These are phyloP conservation scores for Halcyon smyrnensis DNA, from an alignment of 2,797 vertebrate genomes.

Conservation along the genomic window DNA sequence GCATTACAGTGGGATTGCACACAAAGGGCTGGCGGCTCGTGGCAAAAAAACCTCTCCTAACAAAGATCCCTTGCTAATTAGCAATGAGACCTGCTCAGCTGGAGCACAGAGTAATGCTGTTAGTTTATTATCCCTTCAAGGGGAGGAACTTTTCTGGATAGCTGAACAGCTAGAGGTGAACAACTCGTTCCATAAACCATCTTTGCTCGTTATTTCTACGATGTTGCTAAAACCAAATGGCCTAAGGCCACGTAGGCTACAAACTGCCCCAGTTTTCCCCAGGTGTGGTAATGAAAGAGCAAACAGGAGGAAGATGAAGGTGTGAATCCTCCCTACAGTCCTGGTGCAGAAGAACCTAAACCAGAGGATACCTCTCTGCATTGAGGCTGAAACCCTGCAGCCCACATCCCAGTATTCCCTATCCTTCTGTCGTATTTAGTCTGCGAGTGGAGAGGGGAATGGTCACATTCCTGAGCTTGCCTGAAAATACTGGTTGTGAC, in stretches of 20 bases:
- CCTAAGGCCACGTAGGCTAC: background rate
- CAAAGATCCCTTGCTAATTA: background rate
- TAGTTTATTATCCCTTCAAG: background rate
- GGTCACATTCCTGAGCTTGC: background rate
- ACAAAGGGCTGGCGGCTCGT: fast-evolving
- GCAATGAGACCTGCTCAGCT: background rate
- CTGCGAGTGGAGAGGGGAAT: fast-evolving
- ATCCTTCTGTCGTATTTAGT: background rate
- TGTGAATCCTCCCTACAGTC: background rate
- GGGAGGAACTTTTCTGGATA: background rate
- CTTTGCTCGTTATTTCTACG: background rate
- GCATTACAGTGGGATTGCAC: background rate
- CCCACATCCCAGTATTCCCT: background rate
- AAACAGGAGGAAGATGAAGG: background rate
- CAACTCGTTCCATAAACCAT: background rate
- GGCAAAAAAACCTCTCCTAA: background rate
- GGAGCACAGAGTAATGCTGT: background rate
- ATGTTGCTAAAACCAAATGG: fast-evolving
- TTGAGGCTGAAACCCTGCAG: background rate
- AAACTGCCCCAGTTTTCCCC: background rate
- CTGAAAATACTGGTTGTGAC: background rate
- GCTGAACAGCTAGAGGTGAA: background rate
- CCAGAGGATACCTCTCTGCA: background rate
- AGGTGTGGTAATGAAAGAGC: background rate
- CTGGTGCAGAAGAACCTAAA: background rate